Evolutionary conservation across 2,888 invertebrate genomes (phyloP).

Genomic region (Mythimna pallens): DNA sequence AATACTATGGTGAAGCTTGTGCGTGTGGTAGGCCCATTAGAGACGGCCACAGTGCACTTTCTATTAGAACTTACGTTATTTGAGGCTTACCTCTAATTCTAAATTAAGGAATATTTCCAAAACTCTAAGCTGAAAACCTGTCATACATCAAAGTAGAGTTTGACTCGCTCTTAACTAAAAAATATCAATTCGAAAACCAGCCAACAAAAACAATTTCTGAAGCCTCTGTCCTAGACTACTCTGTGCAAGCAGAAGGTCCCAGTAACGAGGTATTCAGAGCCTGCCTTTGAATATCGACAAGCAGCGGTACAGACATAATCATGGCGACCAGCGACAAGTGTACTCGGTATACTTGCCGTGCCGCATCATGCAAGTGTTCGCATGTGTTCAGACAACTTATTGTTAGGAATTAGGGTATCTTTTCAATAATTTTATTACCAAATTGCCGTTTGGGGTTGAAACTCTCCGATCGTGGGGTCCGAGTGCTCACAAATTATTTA

Average conservation of each 20-base stretch:
- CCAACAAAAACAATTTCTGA: not conserved
- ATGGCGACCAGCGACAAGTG: constrained; percentile 58
- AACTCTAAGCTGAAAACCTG: too few species aligned
- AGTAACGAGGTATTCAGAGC: constrained; percentile 71
- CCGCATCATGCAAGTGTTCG: constrained; percentile 15
- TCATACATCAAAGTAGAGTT: too few species aligned
- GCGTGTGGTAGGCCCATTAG: too few species aligned
- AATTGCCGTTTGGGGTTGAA: too few species aligned
- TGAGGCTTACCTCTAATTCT: too few species aligned
- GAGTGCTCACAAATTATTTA: too few species aligned
- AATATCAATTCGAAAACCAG: not conserved
- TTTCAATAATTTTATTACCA: too few species aligned
- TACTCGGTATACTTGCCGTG: constrained; percentile 6
- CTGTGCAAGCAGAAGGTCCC: constrained; percentile 61
- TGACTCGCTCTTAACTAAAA: not conserved
- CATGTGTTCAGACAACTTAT: not conserved
- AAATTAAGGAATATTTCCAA: too few species aligned
- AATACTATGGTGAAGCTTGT: too few species aligned
- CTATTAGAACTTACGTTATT: too few species aligned
- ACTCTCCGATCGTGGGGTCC: too few species aligned
- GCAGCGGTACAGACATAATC: constrained; percentile 57
- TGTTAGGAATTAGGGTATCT: not conserved
- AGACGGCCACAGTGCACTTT: too few species aligned
- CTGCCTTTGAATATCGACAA: constrained; percentile 69
- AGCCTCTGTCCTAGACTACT: constrained; percentile 39